Base-by-base conservation (phyloP, 2,797 vertebrate genomes). In the Etheostoma perlongum region DNA sequence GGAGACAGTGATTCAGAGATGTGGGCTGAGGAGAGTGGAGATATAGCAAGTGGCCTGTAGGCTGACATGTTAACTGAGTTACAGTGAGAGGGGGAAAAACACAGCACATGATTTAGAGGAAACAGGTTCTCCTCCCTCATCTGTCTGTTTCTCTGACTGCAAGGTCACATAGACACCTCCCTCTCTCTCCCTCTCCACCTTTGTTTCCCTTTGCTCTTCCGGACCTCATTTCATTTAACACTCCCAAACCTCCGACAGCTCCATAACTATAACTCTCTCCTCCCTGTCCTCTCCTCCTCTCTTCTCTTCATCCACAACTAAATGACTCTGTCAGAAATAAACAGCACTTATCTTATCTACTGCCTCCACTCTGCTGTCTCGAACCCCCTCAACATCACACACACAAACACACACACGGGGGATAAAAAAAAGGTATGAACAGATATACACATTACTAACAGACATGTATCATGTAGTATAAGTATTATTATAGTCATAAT, bases 261-360 rank as follows among this genome's bases (percentile, higher is more conserved):
- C 90, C 91, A 94, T 94, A 92, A 93, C 93, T 93, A 93, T 93
- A 93, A 93, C 91, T 93, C 92, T 94, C 89, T 82, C 68, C 79
- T 76, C 66, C 60, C 76, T 77, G 66, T 89, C 85, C 83, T 86
- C 85, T 88, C 83, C 87, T 85, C 88, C 90, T 85, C 92, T 91
- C 89, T 88, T 90, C 89, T 88, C 88, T 89, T 91, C 89, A 88
- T 90, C 92, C 85, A 67, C 89, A 82, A 88, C 93, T 93, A 93
- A 94, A 94, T 93, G 92, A 93, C 91, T 94, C 91, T 94, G 93
- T 94, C 93, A 93, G 91, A 93, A 93, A 93, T 93, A 94, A 94
- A 93, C 90, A 92, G 90, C 89, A 91, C 92, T 91, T 93, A 93
- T 94, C 92, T 93, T 91, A 92, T 92, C 92, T 92, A 85, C 83